phyloP scores from a whole-genome alignment of 2,797 vertebrate genomes.

The Phrynocephalus vlangalii region DNA sequence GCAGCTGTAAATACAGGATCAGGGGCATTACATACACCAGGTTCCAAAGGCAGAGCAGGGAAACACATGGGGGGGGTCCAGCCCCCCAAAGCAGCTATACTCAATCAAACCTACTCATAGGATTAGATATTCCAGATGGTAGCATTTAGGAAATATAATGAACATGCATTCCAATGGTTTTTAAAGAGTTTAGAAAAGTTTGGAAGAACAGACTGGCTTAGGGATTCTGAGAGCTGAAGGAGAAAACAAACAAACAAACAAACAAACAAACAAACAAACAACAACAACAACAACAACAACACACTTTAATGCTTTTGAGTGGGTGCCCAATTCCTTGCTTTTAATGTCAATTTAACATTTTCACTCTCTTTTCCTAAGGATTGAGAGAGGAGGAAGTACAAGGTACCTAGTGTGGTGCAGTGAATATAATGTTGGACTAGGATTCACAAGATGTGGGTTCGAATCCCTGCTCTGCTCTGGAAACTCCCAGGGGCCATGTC shows the following conservation, averaged over 20 bases:
- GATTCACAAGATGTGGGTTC: too few relatives aligned
- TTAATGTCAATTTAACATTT: background rate
- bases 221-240: too few relatives aligned
- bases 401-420: background rate
- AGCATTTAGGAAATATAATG: background rate
- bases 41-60: background rate
- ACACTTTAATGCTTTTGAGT: too few relatives aligned
- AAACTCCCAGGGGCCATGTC: too few relatives aligned
- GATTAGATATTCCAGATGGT: background rate
- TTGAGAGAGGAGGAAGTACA: background rate
- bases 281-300: too few relatives aligned
- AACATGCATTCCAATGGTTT: too few relatives aligned
- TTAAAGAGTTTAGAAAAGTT: too few relatives aligned
- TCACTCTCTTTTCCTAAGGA: background rate
- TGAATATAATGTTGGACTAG: too few relatives aligned
- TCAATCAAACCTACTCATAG: background rate
- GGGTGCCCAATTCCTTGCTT: background rate
- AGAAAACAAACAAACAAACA: too few relatives aligned
- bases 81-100: background rate
- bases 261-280: background rate
- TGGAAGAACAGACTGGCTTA: too few relatives aligned
- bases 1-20: background rate
- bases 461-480: too few relatives aligned
- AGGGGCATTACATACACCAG: background rate
- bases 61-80: background rate